Percentiles rank a stretch among this genome's conserved stretches.
phyloP scores from a whole-genome alignment of 2,797 vertebrate species.

The Sebastes variabilis region DNA sequence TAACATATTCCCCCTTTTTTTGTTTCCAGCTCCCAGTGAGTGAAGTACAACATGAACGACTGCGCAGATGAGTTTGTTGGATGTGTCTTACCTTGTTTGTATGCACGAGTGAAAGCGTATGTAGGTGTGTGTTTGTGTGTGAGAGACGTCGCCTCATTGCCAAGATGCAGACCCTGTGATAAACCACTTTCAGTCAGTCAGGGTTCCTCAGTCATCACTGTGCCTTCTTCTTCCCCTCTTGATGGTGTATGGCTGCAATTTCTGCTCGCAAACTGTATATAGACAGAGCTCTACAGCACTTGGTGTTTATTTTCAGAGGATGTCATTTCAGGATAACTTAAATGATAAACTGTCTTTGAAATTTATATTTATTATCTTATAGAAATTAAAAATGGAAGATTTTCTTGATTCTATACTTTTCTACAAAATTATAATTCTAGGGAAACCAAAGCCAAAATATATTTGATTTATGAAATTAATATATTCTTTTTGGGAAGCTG shows the following conservation, averaged over 20 bases:
- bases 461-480: slow-evolving; percentile 26
- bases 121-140: neutral
- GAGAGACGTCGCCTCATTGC: slow-evolving; percentile 69
- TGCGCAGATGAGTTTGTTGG: slow-evolving; percentile 26
- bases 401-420: slow-evolving; percentile 27
- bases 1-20: neutral
- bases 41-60: slow-evolving; percentile 33
- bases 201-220: slow-evolving; percentile 63
- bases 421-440: slow-evolving; percentile 9
- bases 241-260: slow-evolving; percentile 16
- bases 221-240: slow-evolving; percentile 70
- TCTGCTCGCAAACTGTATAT: slow-evolving; percentile 49
- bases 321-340: slow-evolving; percentile 6
- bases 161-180: slow-evolving; percentile 74
- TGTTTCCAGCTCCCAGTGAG: slow-evolving; percentile 70
- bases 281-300: slow-evolving; percentile 30
- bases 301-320: slow-evolving; percentile 26
- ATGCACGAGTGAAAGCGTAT: slow-evolving; percentile 29
- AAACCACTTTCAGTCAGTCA: slow-evolving; percentile 31
- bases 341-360: neutral
- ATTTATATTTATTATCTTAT: slow-evolving; percentile 51
- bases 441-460: slow-evolving; percentile 67
- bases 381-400: slow-evolving; percentile 16
- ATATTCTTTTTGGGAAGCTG: slow-evolving; percentile 21
- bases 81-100: slow-evolving; percentile 25